A percentile compares a stretch with the other conserved stretches of the same genome.
These are phyloP conservation scores for Eulemur coronatus DNA, from an alignment of 2,797 vertebrate species.

Conservation along the genomic window DNA sequence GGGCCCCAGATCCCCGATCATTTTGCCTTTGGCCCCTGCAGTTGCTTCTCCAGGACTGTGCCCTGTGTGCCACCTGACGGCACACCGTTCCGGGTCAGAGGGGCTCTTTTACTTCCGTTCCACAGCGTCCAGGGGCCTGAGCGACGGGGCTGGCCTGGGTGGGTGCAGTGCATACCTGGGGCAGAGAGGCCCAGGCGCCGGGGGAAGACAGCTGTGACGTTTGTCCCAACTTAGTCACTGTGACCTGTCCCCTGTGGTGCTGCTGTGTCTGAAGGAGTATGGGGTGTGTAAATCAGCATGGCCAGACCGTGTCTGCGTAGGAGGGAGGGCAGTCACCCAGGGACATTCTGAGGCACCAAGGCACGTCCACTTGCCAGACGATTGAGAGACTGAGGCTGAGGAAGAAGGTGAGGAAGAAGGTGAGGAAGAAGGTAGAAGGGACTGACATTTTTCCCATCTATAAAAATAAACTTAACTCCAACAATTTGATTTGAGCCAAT, in stretches of 20 bases:
- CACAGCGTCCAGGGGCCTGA: no score
- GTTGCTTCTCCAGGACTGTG: background rate
- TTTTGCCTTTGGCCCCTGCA: background rate
- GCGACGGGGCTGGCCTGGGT: rapidly evolving
- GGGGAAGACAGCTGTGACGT: background rate
- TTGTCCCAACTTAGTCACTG: background rate
- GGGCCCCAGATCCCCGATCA: background rate
- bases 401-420: no score
- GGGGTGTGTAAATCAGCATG: background rate
- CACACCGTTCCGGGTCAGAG: background rate
- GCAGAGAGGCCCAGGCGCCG: background rate
- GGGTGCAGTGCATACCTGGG: background rate
- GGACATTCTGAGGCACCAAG: background rate
- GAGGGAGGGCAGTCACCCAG: background rate
- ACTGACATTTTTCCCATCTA: background rate
- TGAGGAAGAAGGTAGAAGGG: background rate
- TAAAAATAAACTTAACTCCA: conserved; percentile 9
- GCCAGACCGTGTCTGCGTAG: background rate
- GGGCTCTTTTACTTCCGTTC: background rate
- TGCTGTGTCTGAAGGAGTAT: background rate
- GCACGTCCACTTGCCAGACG: background rate
- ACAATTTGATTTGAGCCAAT: background rate
- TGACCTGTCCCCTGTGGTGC: background rate
- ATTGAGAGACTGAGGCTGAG: background rate
- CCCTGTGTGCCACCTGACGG: background rate